A percentile compares a stretch with the other conserved stretches of the same genome.
Conservation (phyloP, 2,113 vertebrate genomes). For the Cettia cetti region DNA sequence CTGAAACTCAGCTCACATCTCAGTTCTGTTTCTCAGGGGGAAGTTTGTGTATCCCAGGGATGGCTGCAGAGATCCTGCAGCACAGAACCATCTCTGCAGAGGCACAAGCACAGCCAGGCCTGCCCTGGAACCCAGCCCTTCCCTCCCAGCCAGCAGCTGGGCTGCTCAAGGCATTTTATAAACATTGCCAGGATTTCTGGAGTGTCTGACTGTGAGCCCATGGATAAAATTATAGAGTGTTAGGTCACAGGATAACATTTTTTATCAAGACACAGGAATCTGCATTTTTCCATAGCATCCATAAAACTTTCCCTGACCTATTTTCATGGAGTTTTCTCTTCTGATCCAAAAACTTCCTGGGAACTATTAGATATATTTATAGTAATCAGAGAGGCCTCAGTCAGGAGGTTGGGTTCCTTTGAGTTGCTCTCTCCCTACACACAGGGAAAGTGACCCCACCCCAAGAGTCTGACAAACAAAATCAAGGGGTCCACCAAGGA, state of each 20-base stretch:
- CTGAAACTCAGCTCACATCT: background rate
- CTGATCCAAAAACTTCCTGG: background rate
- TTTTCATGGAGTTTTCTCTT: background rate
- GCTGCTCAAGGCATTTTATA: background rate
- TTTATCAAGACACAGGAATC: constrained; percentile 11
- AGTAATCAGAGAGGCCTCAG: background rate
- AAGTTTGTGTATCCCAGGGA: background rate
- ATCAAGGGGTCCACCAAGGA: background rate
- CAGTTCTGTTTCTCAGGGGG: background rate
- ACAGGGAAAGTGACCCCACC: background rate
- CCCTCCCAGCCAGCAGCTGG: background rate
- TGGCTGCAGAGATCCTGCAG: background rate
- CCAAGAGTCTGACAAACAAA: background rate
- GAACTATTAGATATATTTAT: constrained; percentile 1
- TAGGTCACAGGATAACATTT: background rate
- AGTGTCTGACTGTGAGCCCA: background rate
- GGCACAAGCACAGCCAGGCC: background rate
- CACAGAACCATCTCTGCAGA: background rate
- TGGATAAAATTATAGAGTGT: background rate
- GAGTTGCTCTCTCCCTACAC: background rate
- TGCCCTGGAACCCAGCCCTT: fast-evolving
- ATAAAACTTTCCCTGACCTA: constrained; percentile 35
- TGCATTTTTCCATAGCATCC: background rate
- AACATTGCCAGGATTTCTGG: background rate
- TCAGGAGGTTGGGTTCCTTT: background rate